phyloP scores from a whole-genome alignment of 2,888 invertebrate genomes.

The Drosophila putrida region DNA sequence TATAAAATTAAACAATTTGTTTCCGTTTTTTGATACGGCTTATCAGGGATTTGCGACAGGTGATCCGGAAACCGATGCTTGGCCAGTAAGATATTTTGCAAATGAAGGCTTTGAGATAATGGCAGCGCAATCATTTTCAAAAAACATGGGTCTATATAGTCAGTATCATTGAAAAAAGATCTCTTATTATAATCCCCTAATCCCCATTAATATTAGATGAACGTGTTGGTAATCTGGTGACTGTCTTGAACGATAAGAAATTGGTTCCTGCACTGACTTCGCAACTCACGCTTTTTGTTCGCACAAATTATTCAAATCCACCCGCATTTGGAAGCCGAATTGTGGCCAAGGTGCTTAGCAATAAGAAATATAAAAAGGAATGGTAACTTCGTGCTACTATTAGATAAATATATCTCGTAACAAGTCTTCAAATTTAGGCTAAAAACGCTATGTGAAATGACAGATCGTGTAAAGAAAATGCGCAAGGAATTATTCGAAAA shows the following conservation, averaged over 20 bases:
- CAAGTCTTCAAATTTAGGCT: slow-evolving; percentile 3
- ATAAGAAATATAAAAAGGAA: slow-evolving; percentile 90
- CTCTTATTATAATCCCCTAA: background rate
- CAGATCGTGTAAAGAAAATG: slow-evolving; percentile 94
- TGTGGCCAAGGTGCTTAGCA: slow-evolving; percentile 92
- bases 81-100: slow-evolving; percentile 94
- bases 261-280: slow-evolving; percentile 89
- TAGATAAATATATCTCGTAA: too few species aligned
- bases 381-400: slow-evolving; percentile 87
- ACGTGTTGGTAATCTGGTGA: slow-evolving; percentile 94
- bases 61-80: slow-evolving; percentile 94
- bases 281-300: slow-evolving; percentile 92
- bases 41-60: slow-evolving; percentile 99
- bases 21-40: slow-evolving; percentile 95
- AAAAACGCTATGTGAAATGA: slow-evolving; percentile 87
- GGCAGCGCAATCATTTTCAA: slow-evolving; percentile 97
- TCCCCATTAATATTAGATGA: slow-evolving; percentile 89
- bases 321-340: slow-evolving; percentile 96
- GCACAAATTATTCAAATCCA: slow-evolving; percentile 97
- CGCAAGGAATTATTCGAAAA: slow-evolving; percentile 90
- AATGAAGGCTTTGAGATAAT: slow-evolving; percentile 93
- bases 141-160: slow-evolving; percentile 99
- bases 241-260: slow-evolving; percentile 89
- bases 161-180: slow-evolving; percentile 81
- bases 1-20: slow-evolving; percentile 91